Percentiles rank a stretch among this genome's conserved stretches.
Conservation (phyloP, 2,113 vertebrate genomes). For the Columba janthina region DNA sequence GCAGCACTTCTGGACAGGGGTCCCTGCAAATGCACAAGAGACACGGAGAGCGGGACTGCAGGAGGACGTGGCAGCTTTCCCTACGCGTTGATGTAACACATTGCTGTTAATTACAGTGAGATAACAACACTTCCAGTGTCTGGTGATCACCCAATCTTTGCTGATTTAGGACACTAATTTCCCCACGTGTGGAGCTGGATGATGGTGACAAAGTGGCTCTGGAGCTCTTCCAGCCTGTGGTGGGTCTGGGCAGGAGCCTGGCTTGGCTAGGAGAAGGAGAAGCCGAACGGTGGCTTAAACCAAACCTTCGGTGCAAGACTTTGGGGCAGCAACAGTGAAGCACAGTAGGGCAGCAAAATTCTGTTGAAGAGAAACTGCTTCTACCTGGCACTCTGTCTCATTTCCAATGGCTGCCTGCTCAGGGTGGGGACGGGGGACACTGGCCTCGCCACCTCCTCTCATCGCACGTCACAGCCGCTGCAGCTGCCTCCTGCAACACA, state of each 20-base stretch:
- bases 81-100: background rate
- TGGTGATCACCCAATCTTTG: too few species aligned
- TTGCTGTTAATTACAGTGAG: background rate
- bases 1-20: background rate
- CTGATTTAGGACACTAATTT: background rate
- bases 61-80: too few species aligned
- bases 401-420: background rate
- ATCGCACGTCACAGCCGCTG: background rate
- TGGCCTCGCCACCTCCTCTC: accelerated
- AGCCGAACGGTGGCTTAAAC: background rate
- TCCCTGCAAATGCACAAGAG: background rate
- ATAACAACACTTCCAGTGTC: too few species aligned
- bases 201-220: background rate
- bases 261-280: background rate
- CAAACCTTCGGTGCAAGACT: background rate
- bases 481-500: background rate
- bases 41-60: accelerated
- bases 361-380: background rate
- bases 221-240: background rate
- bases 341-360: background rate
- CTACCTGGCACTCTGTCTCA: background rate
- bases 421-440: background rate
- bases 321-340: background rate
- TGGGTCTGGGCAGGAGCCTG: background rate
- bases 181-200: background rate